Percentiles rank a stretch among this genome's conserved stretches.
Evolutionary conservation across 1,140 invertebrate genomes (phyloP).

Genomic region (Dendrolimus punctatus): DNA sequence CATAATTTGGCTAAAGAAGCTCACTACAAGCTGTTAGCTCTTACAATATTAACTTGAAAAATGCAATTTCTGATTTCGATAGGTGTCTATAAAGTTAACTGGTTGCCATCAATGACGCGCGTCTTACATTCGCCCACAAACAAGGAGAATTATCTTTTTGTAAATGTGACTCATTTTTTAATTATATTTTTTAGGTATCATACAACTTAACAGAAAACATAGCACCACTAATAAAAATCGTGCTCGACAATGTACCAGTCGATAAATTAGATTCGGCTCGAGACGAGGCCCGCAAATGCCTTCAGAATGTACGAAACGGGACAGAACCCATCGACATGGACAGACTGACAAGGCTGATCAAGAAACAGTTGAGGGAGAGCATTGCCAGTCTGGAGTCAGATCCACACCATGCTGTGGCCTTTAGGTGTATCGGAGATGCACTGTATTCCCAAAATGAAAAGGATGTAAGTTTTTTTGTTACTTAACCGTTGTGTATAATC

Average conservation of each 20-base stretch:
- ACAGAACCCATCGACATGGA: constrained; percentile 81
- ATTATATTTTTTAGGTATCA: constrained; percentile 70
- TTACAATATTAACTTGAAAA: no score
- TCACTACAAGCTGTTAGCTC: no score
- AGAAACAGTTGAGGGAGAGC: constrained; percentile 80
- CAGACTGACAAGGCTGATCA: constrained; percentile 80
- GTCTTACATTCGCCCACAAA: no score
- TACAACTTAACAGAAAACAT: constrained; percentile 83
- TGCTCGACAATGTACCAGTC: constrained; percentile 85
- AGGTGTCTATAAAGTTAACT: no score
- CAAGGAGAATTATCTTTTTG: no score
- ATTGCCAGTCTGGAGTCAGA: constrained; percentile 82
- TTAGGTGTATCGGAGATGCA: constrained; percentile 85
- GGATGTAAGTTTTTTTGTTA: constrained; percentile 76
- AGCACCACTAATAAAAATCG: constrained; percentile 78
- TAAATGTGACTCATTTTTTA: no score
- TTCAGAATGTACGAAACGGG: constrained; percentile 64
- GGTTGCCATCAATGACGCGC: no score
- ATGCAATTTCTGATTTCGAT: no score
- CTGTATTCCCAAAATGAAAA: constrained; percentile 83
- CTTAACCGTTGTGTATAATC: no score
- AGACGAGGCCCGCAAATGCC: constrained; percentile 72
- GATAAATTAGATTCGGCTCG: constrained; percentile 77
- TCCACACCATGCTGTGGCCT: constrained; percentile 83
- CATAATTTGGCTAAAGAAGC: no score